Evolutionary conservation across 92 coral and sea anemone genomes (phyloP).

Genomic region (Actinernus sp.): DNA sequence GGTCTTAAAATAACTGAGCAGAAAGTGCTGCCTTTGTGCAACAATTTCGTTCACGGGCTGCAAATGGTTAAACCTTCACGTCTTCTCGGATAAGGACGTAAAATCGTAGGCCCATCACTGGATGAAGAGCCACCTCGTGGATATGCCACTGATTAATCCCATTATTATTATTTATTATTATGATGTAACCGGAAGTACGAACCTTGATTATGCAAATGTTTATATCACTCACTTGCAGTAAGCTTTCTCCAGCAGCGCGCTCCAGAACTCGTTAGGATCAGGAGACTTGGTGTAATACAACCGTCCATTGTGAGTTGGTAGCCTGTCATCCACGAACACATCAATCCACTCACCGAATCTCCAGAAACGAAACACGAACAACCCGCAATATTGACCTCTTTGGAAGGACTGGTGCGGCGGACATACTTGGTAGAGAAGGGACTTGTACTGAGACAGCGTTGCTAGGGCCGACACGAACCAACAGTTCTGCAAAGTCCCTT

Average conservation of each 20-base stretch:
- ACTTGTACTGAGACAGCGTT: conserved; percentile 23
- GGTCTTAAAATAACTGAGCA: too few relatives aligned
- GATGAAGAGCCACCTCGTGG: too few relatives aligned
- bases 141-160: too few relatives aligned
- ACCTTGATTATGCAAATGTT: too few relatives aligned
- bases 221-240: conserved; percentile 58
- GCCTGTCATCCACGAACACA: conserved; percentile 34
- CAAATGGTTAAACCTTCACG: too few relatives aligned
- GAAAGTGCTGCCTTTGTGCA: too few relatives aligned
- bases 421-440: conserved; percentile 28
- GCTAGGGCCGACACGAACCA: conserved; percentile 43
- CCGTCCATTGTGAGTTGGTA: conserved; percentile 30
- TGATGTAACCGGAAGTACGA: too few relatives aligned
- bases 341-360: conserved; percentile 52
- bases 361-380: conserved; percentile 54
- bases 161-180: too few relatives aligned
- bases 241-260: conserved; percentile 44
- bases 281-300: conserved; percentile 22
- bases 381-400: conserved; percentile 30
- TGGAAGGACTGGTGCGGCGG: conserved; percentile 32
- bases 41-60: too few relatives aligned
- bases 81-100: too few relatives aligned
- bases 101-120: too few relatives aligned
- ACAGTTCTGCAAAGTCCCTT: conserved; percentile 41
- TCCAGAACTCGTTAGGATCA: conserved; percentile 37